Percentiles rank a stretch among this genome's conserved stretches.
Conservation (phyloP, 2,888 invertebrate species). For the Empis stercorea region DNA sequence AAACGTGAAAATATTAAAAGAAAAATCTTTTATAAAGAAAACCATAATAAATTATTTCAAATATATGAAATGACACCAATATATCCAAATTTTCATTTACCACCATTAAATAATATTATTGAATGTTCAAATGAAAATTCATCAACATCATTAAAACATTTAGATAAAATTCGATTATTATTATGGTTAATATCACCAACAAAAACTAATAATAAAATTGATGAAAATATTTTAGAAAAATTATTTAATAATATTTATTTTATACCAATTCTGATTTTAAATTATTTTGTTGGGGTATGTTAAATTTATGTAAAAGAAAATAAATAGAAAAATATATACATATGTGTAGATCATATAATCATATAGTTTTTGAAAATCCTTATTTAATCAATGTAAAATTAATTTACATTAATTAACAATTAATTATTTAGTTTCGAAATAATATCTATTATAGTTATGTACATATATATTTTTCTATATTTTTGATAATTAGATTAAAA, state of each 20-base stretch:
- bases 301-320: too few relatives aligned
- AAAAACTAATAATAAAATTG: neutral
- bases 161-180: neutral
- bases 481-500: too few relatives aligned
- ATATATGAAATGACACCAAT: constrained; percentile 3
- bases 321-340: too few relatives aligned
- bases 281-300: constrained; percentile 8
- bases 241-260: constrained; percentile 3
- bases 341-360: too few relatives aligned
- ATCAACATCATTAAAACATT: too few relatives aligned
- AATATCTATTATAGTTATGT: too few relatives aligned
- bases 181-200: constrained; percentile 5
- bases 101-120: neutral
- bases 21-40: constrained; percentile 6
- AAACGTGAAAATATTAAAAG: neutral
- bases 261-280: constrained; percentile 3
- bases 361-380: too few relatives aligned
- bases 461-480: too few relatives aligned
- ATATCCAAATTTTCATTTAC: constrained; percentile 6
- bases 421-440: too few relatives aligned
- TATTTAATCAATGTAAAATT: too few relatives aligned
- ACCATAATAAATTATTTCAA: constrained; percentile 6
- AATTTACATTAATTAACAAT: too few relatives aligned
- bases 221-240: neutral
- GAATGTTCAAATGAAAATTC: too few relatives aligned